phyloP scores from a whole-genome alignment of 2,888 invertebrate genomes.

The Drosophila koepferae region DNA sequence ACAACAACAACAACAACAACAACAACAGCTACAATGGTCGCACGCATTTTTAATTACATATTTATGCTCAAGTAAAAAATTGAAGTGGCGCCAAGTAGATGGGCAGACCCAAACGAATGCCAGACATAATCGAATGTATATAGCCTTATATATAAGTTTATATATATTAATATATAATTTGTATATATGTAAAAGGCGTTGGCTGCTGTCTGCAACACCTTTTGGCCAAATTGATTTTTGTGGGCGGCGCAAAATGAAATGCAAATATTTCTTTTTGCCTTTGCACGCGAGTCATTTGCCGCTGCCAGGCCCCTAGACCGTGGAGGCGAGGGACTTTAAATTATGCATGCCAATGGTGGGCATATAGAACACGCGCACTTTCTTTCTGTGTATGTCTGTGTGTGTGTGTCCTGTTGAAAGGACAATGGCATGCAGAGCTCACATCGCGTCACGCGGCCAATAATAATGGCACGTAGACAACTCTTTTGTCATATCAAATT shows the following conservation, averaged over 20 bases:
- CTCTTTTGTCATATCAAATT: conserved; percentile 78
- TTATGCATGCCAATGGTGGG: conserved; percentile 47
- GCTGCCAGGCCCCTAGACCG: conserved; percentile 8
- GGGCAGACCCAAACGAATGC: conserved; percentile 18
- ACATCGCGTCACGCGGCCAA: conserved; percentile 49
- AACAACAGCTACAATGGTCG: conserved; percentile 11
- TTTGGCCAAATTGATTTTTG: conserved; percentile 68
- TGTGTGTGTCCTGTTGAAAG: conserved; percentile 40
- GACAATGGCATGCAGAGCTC: conserved; percentile 64
- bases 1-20: conserved; percentile 4
- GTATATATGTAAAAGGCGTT: conserved; percentile 12
- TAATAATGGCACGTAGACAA: conserved; percentile 81
- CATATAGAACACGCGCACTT: not conserved
- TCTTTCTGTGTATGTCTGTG: not conserved
- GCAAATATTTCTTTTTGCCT: conserved; percentile 55
- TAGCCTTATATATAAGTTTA: conserved; percentile 7
- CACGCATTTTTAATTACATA: conserved; percentile 72
- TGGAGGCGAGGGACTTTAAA: conserved; percentile 50
- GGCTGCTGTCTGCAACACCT: conserved; percentile 62
- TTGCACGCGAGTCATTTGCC: conserved; percentile 30
- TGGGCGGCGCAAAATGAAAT: conserved; percentile 56
- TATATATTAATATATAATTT: not conserved
- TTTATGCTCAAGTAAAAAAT: conserved; percentile 56
- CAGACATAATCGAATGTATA: conserved; percentile 29
- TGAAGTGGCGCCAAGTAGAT: conserved; percentile 39